Evolutionary conservation across 2,888 invertebrate genomes (phyloP).

Genomic region (Nymphalis c-album): DNA sequence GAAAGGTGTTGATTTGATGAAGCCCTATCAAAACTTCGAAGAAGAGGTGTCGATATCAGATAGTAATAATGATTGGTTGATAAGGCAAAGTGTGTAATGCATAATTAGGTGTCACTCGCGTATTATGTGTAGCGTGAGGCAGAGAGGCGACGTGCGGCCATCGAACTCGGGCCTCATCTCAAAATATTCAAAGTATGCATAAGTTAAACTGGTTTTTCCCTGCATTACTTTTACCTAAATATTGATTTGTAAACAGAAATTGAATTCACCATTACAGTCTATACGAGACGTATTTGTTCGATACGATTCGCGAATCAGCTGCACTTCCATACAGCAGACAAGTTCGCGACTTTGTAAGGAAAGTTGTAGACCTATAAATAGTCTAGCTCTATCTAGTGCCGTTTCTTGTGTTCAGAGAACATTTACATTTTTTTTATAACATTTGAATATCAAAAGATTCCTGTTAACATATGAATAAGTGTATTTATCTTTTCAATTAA

Average conservation of each 20-base stretch:
- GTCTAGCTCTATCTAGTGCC: conserved; percentile 29
- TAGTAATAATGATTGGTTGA: conserved; percentile 35
- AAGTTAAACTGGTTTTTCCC: conserved; percentile 79
- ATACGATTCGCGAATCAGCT: conserved; percentile 20
- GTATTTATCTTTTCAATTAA: conserved; percentile 3
- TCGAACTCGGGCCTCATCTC: conserved; percentile 76
- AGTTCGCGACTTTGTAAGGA: conserved; percentile 38
- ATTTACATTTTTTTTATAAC: conserved; percentile 12
- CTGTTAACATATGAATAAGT: neutral
- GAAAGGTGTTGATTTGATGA: conserved; percentile 32
- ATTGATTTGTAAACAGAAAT: conserved; percentile 45
- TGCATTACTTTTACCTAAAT: conserved; percentile 71
- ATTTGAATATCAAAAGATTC: neutral
- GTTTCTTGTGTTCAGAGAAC: conserved; percentile 19
- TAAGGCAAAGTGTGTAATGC: conserved; percentile 40
- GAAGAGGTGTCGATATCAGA: conserved; percentile 31
- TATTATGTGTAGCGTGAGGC: conserved; percentile 44
- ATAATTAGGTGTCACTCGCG: conserved; percentile 46
- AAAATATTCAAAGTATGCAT: conserved; percentile 80
- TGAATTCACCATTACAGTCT: neutral
- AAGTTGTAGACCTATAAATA: conserved; percentile 39
- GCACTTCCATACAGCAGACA: conserved; percentile 21
- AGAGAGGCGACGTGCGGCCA: conserved; percentile 58
- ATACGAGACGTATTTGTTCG: conserved; percentile 5
- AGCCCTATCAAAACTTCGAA: conserved; percentile 28